Base-by-base conservation (phyloP, 92 coral and sea anemone genomes). In the Muricea muricata region DNA sequence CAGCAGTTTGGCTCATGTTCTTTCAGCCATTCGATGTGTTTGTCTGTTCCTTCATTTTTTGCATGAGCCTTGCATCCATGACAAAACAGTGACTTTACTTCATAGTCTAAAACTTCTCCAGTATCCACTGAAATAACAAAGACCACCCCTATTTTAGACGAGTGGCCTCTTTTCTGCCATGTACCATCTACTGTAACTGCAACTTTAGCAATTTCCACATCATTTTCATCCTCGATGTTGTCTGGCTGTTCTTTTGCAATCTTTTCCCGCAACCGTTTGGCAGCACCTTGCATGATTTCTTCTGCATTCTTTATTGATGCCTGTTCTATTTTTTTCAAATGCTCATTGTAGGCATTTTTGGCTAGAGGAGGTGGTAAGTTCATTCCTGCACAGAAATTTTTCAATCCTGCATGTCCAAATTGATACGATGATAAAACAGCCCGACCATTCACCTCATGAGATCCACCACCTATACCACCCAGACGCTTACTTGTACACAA, bases 381-480 rank as follows among this genome's bases (percentile, higher is more conserved):
- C 94, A 85, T 88, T 52, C 82, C 81, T 24, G 84, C 92, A 85
- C 88, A 88, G 56, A 88, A 88, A 61, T 87, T 78, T 6, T 82
- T 63, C 32, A 82, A 80, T 20, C 89, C 88, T 13, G 71, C 42
- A 1, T 11, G 76, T n/a, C 88, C 89, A 68, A 68, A 31, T 34
- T 39, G 45, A 11, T 39, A 11, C 11, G 91, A 87, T 3, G 93
- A 71, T 52, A 87, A 17, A 15, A 90, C 90, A 6, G 90, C 86
- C 60, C 87, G 55, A 7, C 92, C 45, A 79, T 90, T 90, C 35
- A 90, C 88, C 34, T 90, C 86, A 55, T 50, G 73, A 37, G 91
- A 91, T 8, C 91, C 93, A 26, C 82, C 90, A 73, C 87, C 93
- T n/a, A n/a, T n/a, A n/a, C n/a, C n/a, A n/a, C n/a, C n/a, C n/a